Percentiles rank a stretch among this genome's conserved stretches.
These are phyloP conservation scores for Chrysochloris asiatica DNA, from an alignment of 2,113 vertebrate species.

Conservation along the genomic window DNA sequence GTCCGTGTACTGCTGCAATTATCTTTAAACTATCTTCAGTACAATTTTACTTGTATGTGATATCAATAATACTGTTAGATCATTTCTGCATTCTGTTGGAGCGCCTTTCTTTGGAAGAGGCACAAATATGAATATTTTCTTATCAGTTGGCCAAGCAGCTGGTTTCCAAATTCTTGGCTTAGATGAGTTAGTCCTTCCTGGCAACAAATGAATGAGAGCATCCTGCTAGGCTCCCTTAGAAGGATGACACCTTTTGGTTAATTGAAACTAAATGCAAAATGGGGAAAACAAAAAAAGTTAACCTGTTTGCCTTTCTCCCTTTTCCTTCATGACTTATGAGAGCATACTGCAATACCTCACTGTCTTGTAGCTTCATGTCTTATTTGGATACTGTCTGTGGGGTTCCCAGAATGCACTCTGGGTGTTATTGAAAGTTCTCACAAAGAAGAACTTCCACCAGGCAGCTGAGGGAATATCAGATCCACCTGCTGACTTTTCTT, in stretches of 20 bases:
- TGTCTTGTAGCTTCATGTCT: constrained; percentile 78
- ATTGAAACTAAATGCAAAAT: constrained; percentile 69
- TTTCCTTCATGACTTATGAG: constrained; percentile 70
- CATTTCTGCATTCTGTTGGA: not conserved
- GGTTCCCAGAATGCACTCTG: constrained; percentile 42
- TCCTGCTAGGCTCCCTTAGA: not conserved
- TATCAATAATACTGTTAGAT: not conserved
- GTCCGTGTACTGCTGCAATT: too few relatives aligned
- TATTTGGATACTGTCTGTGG: constrained; percentile 77
- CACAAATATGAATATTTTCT: too few relatives aligned
- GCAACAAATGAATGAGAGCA: constrained; percentile 49
- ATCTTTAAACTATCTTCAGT: too few relatives aligned
- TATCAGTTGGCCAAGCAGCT: not conserved
- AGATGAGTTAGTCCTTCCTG: not conserved
- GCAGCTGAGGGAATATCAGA: constrained; percentile 73
- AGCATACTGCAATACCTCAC: constrained; percentile 40
- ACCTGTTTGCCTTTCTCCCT: constrained; percentile 57
- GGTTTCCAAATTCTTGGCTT: not conserved
- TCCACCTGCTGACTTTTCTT: constrained; percentile 83
- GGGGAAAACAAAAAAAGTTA: constrained; percentile 51
- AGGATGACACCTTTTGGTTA: constrained; percentile 52
- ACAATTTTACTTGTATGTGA: not conserved
- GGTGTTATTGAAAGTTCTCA: constrained; percentile 74
- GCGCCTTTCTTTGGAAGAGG: too few relatives aligned
- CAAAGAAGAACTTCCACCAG: constrained; percentile 68